Evolutionary conservation across 1,140 invertebrate genomes (phyloP).

Genomic region (Condylostylus longicornis): DNA sequence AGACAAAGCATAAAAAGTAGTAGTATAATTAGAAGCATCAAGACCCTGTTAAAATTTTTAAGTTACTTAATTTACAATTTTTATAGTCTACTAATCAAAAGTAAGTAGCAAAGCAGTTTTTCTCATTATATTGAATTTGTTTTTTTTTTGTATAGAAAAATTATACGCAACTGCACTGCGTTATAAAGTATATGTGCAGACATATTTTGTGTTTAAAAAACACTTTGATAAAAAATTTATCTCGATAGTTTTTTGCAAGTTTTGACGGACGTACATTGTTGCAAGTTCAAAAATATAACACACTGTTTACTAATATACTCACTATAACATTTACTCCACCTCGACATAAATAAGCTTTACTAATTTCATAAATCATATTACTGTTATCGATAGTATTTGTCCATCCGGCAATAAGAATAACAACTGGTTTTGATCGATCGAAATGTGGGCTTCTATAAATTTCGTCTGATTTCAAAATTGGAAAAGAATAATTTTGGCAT

Average conservation of each 20-base stretch:
- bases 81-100: too few relatives aligned
- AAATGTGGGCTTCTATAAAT: neutral
- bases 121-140: too few relatives aligned
- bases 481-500: neutral
- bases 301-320: too few relatives aligned
- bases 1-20: neutral
- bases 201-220: too few relatives aligned
- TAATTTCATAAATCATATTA: slow-evolving; percentile 18
- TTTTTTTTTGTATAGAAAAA: too few relatives aligned
- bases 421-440: neutral
- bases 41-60: neutral
- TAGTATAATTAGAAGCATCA: neutral
- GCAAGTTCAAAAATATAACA: too few relatives aligned
- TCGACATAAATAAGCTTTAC: slow-evolving; percentile 23
- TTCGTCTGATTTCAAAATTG: neutral
- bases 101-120: too few relatives aligned
- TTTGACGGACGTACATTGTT: too few relatives aligned
- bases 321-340: slow-evolving; percentile 28
- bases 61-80: slow-evolving; percentile 7
- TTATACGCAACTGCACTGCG: too few relatives aligned
- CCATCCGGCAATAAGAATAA: neutral
- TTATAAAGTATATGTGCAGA: too few relatives aligned
- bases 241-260: too few relatives aligned
- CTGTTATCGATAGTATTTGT: slow-evolving; percentile 3
- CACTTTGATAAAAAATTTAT: too few relatives aligned